These are phyloP conservation scores for Eupithecia exiguata DNA, from an alignment of 2,888 invertebrate species.

Conservation along the genomic window DNA sequence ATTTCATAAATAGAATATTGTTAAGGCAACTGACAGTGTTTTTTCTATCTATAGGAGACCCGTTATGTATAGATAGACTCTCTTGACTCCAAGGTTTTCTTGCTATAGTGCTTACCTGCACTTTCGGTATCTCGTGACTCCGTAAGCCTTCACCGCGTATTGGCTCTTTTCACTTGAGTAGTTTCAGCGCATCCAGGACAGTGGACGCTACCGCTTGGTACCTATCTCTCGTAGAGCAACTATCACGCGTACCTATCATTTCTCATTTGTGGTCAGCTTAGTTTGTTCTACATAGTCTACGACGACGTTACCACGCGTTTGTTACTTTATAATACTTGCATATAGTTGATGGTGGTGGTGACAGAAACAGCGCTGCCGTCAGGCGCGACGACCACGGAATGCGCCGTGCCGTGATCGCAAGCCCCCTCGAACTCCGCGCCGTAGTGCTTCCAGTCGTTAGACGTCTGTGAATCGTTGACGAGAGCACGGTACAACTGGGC, in stretches of 20 bases:
- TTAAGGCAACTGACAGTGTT: too few relatives aligned
- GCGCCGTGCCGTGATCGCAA: conserved; percentile 95
- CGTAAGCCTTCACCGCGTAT: too few relatives aligned
- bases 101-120: too few relatives aligned
- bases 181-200: background rate
- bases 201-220: background rate
- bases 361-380: conserved; percentile 96
- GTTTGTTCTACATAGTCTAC: background rate
- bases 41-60: too few relatives aligned
- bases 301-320: background rate
- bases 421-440: conserved; percentile 86
- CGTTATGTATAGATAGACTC: too few relatives aligned
- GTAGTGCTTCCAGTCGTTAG: conserved; percentile 87
- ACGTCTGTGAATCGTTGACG: conserved; percentile 85
- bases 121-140: too few relatives aligned
- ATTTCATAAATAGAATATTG: too few relatives aligned
- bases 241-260: background rate
- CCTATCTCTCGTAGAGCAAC: background rate
- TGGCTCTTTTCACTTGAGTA: background rate
- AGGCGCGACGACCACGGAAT: conserved; percentile 91
- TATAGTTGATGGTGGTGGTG: conserved; percentile 94
- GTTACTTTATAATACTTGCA: conserved; percentile 77
- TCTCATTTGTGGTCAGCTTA: background rate
- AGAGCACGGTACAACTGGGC: conserved; percentile 70
- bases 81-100: too few relatives aligned